These are phyloP conservation scores for Sebastolobus altivelis DNA, from an alignment of 2,797 vertebrate species.

Conservation along the genomic window DNA sequence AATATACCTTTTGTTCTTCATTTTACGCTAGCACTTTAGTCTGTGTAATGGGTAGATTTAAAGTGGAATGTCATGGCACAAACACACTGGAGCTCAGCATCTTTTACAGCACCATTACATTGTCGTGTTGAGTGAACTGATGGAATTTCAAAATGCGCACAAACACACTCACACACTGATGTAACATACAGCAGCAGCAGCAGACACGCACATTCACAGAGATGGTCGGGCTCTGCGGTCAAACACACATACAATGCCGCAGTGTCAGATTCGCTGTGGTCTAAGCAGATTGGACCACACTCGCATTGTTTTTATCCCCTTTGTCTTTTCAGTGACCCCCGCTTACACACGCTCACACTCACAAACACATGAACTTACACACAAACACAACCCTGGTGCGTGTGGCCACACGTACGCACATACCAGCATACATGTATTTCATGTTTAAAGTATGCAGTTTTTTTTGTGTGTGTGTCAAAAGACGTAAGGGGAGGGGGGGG, in stretches of 20 bases:
- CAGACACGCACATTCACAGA: conserved; percentile 44
- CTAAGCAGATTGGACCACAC: conserved; percentile 57
- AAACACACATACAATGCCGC: conserved; percentile 57
- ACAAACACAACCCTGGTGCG: conserved; percentile 41
- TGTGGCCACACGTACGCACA: conserved; percentile 25
- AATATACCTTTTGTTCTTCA: conserved; percentile 61
- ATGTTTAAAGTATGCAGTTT: conserved; percentile 84
- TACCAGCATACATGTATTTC: conserved; percentile 69
- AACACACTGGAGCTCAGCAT: conserved; percentile 15
- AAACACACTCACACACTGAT: conserved; percentile 22
- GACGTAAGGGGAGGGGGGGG: conserved; percentile 51
- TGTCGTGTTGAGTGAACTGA: conserved; percentile 18
- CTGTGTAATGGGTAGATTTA: conserved; percentile 19
- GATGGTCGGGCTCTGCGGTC: conserved; percentile 60
- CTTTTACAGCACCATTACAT: conserved; percentile 35
- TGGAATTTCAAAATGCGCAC: conserved; percentile 35
- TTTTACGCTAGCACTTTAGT: conserved; percentile 53
- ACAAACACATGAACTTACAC: conserved; percentile 52
- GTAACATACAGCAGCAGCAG: conserved; percentile 51
- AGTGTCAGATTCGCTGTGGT: conserved; percentile 64
- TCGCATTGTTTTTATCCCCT: conserved; percentile 77
- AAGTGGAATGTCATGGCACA: conserved; percentile 24
- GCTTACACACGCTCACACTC: conserved; percentile 59
- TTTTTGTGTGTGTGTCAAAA: conserved; percentile 66
- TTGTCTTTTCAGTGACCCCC: conserved; percentile 78